Base-by-base conservation (phyloP, 2,888 invertebrate species). In the Aplocera efformata region DNA sequence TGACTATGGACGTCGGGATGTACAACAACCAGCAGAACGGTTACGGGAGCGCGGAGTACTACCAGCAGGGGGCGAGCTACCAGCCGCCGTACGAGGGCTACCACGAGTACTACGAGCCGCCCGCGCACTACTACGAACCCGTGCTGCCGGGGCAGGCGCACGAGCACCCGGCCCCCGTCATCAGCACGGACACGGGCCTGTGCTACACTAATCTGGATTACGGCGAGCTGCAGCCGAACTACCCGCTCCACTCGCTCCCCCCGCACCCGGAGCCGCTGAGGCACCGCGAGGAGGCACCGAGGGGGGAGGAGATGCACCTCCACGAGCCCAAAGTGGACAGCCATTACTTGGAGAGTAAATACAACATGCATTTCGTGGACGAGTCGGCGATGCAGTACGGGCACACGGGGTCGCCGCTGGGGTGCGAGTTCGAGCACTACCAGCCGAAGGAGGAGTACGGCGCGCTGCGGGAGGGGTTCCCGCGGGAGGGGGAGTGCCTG, bases 201-300 rank as follows among this genome's bases (percentile, higher is more conserved):
- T 96, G 96, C 74, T 97, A 97, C 74, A 96, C 96, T 0, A 96
- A 96, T 73, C 81, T 97, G 60, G 96, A 97, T 76, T 96, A 95
- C 63, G 91, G 91, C 2, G 66, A 90, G 45, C 50, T 80, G 40
- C 82, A 82, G 59, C 75, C 88, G 20, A 77, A 78, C 45, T 89
- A 90, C 42, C 90, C 90, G 20, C 80, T 90, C 28, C 90, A 91
- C 48, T 75, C 89, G 4, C 61, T 90, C 26, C 89, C 90, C 28
- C 89, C 91, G 43, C 88, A 90, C 49, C 88, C 90, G 0, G 89
- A 89, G 25, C 79, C 70, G 53, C 76, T 79, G 39, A 88, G 90
- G 40, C 82, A 89, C 39, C 74, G 90, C 24, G 86, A 92, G 47
- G 91, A 92, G 7, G 80, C 90, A 13, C 90, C 90, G 32, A 89